These are phyloP conservation scores for Mellivora capensis DNA, from an alignment of 2,113 vertebrate species.

Conservation along the genomic window DNA sequence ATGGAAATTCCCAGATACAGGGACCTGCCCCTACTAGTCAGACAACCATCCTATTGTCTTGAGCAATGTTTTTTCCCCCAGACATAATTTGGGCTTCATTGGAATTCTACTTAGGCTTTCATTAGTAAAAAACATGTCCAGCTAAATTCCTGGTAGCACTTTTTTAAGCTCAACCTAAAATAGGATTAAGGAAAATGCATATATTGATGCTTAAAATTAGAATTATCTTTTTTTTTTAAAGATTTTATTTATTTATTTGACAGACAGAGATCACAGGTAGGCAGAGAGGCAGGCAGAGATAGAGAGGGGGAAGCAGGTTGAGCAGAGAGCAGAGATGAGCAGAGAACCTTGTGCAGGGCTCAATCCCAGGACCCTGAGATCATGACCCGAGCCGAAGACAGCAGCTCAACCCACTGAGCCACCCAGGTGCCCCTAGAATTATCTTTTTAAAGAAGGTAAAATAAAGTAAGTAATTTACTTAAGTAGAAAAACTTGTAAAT, in stretches of 20 bases:
- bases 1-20: not conserved
- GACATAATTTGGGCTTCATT: not conserved
- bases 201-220: not conserved
- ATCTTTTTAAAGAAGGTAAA: not conserved
- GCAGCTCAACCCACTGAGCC: no score
- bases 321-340: no score
- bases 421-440: not conserved
- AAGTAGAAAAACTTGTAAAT: not conserved
- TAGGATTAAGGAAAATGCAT: not conserved
- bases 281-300: no score
- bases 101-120: not conserved
- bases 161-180: conserved; percentile 14
- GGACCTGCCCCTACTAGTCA: not conserved
- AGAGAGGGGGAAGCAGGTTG: no score
- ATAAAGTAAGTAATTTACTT: not conserved
- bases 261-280: no score
- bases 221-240: not conserved
- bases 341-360: no score
- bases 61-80: not conserved
- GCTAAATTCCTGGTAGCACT: not conserved
- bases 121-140: not conserved
- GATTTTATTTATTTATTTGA: no score
- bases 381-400: no score
- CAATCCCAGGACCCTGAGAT: no score
- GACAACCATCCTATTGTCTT: not conserved